Base-by-base conservation (phyloP, 2,113 vertebrate genomes). In the Enhydra lutris region DNA sequence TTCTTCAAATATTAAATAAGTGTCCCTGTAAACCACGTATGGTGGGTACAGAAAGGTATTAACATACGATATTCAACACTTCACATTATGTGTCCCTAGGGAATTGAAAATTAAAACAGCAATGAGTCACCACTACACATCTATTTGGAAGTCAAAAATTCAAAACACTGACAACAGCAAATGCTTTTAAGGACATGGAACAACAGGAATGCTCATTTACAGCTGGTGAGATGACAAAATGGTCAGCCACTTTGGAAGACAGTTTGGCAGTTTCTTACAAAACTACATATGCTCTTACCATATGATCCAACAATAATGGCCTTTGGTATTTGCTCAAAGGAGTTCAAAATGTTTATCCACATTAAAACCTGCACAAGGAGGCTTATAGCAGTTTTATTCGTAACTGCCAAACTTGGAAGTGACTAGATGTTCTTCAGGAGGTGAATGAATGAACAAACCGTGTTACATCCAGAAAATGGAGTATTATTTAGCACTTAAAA, bases 1-100 rank as follows among this genome's bases (percentile, higher is more conserved):
- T 65, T 94, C 42, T 79, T 67, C 23, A 63, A 89, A 86, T 85
- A 79, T 57, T 82, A 29, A 76, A 52, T n/a, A 76, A 95, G 34
- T 57, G 4, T 3, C 69, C 24, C 21, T 31, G 3, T 85, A 86
- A 78, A 7, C 45, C 13, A n/a, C 0, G 7, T 2, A 20, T 14
- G 6, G 21, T 47, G 14, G 7, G 24, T 42, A 82, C 67, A 52
- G 26, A 94, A 65, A 82, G 8, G 74, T 6, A 67, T 61, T 81
- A 61, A 29, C 12, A 12, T 8, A 69, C 4, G 81, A 4, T 31
- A 82, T 8, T 0, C 1, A 0, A 52, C n/a, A 31, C 1, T 83
- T 4, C 55, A 20, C 0, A 55, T 55, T 31, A 52, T 36, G 52
- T 39, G 18, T 71, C 36, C 31, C 12, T 63, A 73, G 36, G 61